Percentiles rank a stretch among this genome's conserved stretches.
These are phyloP conservation scores for Momotus momota DNA, from an alignment of 2,797 vertebrate genomes.

Conservation along the genomic window DNA sequence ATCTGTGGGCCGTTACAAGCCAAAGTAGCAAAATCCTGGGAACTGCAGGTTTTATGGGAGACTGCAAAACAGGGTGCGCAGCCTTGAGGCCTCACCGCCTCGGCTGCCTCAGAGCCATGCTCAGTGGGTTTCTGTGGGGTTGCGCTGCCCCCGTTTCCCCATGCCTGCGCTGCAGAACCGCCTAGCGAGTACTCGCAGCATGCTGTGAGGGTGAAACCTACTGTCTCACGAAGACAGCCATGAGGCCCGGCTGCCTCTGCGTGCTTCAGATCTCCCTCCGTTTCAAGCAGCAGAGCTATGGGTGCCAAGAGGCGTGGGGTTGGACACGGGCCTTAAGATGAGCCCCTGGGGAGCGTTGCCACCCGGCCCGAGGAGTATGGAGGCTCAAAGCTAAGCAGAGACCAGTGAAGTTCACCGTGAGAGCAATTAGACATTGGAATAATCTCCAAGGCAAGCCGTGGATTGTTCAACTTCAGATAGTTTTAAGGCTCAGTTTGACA, in stretches of 20 bases:
- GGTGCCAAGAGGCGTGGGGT: rapidly evolving
- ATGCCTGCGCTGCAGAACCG: rapidly evolving
- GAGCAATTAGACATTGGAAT: no score
- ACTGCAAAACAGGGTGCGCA: rapidly evolving
- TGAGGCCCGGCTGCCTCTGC: rapidly evolving
- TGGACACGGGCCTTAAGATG: rapidly evolving
- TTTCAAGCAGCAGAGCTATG: rapidly evolving
- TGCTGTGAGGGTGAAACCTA: rapidly evolving
- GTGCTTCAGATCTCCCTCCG: rapidly evolving
- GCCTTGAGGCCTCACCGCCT: rapidly evolving
- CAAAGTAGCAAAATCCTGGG: neutral
- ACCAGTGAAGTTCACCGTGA: rapidly evolving
- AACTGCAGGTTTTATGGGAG: neutral
- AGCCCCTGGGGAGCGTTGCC: no score
- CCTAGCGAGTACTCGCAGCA: rapidly evolving
- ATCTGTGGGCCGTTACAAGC: neutral
- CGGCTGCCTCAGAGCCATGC: rapidly evolving
- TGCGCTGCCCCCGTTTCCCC: rapidly evolving
- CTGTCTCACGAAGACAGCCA: rapidly evolving
- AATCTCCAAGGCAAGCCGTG: no score
- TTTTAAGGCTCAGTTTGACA: no score
- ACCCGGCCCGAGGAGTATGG: rapidly evolving
- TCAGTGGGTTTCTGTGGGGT: rapidly evolving
- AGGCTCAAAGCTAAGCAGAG: rapidly evolving
- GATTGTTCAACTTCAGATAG: no score